Conservation (phyloP, 2,113 vertebrate species). For the Chelonoidis abingdonii region DNA sequence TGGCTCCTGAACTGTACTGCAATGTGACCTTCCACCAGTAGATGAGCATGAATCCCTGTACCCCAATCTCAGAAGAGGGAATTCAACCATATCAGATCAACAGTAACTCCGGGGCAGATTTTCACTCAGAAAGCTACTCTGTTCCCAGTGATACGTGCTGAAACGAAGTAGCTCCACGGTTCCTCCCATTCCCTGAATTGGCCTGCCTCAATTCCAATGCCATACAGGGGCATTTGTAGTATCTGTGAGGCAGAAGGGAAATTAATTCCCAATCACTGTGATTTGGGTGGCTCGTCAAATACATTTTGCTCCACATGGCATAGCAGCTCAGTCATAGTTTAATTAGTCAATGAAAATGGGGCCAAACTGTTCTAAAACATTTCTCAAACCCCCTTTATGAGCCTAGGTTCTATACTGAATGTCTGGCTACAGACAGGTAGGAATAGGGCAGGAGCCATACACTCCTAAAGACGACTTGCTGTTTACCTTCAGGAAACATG, state of each 20-base stretch:
- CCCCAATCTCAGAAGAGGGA: not conserved
- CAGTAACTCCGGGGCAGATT: not conserved
- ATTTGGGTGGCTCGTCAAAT: not conserved
- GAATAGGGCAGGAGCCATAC: not conserved
- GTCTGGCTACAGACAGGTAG: not conserved
- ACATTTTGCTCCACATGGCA: not conserved
- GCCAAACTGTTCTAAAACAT: not conserved
- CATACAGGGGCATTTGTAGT: not conserved
- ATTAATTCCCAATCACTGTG: not conserved
- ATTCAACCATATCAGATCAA: not conserved
- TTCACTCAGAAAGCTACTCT: not conserved
- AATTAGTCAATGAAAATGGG: not conserved
- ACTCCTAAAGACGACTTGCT: not conserved
- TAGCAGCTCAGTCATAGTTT: not conserved
- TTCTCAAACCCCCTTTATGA: not conserved
- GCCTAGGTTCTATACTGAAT: not conserved
- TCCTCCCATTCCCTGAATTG: conserved; percentile 13
- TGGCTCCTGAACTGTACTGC: not conserved
- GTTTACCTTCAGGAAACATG: conserved; percentile 89
- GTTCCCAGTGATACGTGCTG: not conserved
- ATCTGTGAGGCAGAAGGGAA: not conserved
- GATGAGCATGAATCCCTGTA: not conserved
- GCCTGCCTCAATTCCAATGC: not conserved
- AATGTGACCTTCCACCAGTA: not conserved
- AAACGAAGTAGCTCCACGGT: not conserved